Percentiles rank a stretch among this genome's conserved stretches.
Conservation (phyloP, 2,113 vertebrate genomes). For the Ahaetulla prasina region DNA sequence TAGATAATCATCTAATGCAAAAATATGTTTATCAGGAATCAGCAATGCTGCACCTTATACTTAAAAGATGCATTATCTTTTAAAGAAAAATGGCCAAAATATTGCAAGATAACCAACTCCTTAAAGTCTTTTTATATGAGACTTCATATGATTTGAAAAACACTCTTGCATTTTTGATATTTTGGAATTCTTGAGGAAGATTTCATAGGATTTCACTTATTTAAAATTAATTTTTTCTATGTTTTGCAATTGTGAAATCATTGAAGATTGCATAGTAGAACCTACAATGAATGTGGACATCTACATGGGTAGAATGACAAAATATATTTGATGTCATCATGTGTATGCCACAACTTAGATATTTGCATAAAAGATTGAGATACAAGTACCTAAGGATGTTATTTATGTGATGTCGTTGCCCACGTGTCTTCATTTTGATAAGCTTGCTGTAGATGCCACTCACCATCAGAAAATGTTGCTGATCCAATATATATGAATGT, state of each 20-base stretch:
- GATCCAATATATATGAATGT: neutral
- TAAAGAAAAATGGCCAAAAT: neutral
- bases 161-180: neutral
- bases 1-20: neutral
- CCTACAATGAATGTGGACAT: neutral
- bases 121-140: neutral
- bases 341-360: neutral
- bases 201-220: neutral
- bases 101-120: neutral
- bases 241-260: neutral
- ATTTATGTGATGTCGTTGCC: neutral
- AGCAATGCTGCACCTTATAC: neutral
- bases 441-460: neutral
- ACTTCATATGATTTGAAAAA: neutral
- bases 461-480: neutral
- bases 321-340: neutral
- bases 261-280: neutral
- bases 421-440: neutral
- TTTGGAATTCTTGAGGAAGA: neutral
- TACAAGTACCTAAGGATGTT: neutral
- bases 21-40: neutral
- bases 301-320: neutral
- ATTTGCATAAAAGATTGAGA: neutral
- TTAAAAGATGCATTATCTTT: neutral
- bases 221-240: neutral